Percentiles rank a stretch among this genome's conserved stretches.
Conservation (phyloP, 2,888 invertebrate species). For the Eledone cirrhosa region DNA sequence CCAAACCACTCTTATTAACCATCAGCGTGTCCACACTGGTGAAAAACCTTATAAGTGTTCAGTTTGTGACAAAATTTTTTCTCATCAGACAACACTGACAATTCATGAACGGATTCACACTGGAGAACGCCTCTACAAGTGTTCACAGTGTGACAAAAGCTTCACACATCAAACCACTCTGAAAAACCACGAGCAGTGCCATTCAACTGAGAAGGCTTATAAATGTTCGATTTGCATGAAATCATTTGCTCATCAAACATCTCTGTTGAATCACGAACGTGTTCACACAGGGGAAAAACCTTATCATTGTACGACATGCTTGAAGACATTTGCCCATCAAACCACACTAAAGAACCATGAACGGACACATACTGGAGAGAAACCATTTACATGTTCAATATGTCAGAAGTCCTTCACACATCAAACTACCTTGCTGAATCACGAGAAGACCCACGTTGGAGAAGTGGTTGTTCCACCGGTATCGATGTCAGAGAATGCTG, state of each 20-base stretch:
- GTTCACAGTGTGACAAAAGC: neutral
- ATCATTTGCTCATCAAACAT: slow-evolving; percentile 25
- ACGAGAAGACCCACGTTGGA: slow-evolving; percentile 18
- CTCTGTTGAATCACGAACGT: slow-evolving; percentile 21
- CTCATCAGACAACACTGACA: slow-evolving; percentile 22
- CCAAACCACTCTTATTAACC: slow-evolving; percentile 7
- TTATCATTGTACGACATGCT: slow-evolving; percentile 16
- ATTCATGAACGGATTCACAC: slow-evolving; percentile 21
- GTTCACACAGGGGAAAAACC: slow-evolving; percentile 21
- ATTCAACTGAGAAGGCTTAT: slow-evolving; percentile 15
- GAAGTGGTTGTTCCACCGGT: slow-evolving; percentile 1
- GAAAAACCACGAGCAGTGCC: slow-evolving; percentile 13
- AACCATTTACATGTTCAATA: neutral
- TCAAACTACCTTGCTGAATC: slow-evolving; percentile 18
- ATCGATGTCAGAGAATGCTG: slow-evolving; percentile 2
- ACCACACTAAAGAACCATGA: slow-evolving; percentile 7
- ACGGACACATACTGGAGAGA: slow-evolving; percentile 11
- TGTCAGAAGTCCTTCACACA: slow-evolving; percentile 23
- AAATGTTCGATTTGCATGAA: slow-evolving; percentile 23
- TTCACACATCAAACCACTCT: slow-evolving; percentile 15
- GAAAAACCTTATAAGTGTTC: slow-evolving; percentile 24
- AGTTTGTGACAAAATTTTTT: slow-evolving; percentile 23
- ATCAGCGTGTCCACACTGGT: slow-evolving; percentile 17
- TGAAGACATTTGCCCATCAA: slow-evolving; percentile 22
- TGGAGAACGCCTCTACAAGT: slow-evolving; percentile 10